Conservation (phyloP, 2,113 vertebrate species). For the Istiophorus platypterus region DNA sequence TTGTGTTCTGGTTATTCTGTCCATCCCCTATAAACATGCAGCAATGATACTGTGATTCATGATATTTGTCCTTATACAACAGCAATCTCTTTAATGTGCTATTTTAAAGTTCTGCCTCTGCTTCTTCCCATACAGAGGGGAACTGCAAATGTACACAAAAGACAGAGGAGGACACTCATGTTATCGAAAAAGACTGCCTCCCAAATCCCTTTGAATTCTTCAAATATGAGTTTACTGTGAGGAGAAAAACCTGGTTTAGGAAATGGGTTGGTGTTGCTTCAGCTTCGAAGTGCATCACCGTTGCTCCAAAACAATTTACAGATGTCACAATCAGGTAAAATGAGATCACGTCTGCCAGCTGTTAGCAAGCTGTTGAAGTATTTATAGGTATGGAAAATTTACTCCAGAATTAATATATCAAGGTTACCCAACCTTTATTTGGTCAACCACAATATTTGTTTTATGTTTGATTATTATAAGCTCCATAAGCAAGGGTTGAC, state of each 20-base stretch:
- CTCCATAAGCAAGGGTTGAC: too few relatives aligned
- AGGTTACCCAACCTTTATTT: too few relatives aligned
- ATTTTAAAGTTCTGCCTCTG: conserved; percentile 1
- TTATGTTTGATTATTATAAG: not conserved
- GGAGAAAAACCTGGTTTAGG: conserved; percentile 66
- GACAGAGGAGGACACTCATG: conserved; percentile 41
- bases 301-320: conserved; percentile 68
- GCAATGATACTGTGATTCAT: not conserved
- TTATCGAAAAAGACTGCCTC: conserved; percentile 74
- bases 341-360: not conserved
- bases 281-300: conserved; percentile 75
- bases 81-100: conserved; percentile 1
- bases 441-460: too few relatives aligned
- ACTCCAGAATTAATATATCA: too few relatives aligned
- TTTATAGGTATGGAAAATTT: not conserved
- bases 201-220: conserved; percentile 77
- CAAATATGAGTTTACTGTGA: conserved; percentile 66
- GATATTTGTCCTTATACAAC: not conserved
- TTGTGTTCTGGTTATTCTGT: not conserved
- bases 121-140: conserved; percentile 58
- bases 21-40: not conserved
- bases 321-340: conserved; percentile 78
- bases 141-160: conserved; percentile 73
- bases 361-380: not conserved
- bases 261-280: conserved; percentile 18